Base-by-base conservation (phyloP, 2,797 vertebrate genomes). In the Tinamus major region DNA sequence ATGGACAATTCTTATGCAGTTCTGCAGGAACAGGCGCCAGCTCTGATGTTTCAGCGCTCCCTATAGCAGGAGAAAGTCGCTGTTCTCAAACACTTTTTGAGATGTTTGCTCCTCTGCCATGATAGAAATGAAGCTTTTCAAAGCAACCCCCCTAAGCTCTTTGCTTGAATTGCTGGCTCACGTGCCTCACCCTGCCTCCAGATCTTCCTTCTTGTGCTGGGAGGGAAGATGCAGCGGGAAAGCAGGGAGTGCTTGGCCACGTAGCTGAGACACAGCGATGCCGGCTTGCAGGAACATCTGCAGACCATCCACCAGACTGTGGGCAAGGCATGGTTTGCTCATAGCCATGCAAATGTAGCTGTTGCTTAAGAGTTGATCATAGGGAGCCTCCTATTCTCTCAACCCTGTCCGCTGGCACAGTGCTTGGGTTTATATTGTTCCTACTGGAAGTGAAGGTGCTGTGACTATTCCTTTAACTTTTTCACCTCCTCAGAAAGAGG, bases 1-100 rank as follows among this genome's bases (percentile, higher is more conserved):
- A 37, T 7, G 37, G n/a, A 4, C 1, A 0, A 59, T 23, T 89
- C 42, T 76, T 12, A 26, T 69, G 44, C 2, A 2, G 20, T 82
- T 59, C 21, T 89, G 63, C 46, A 48, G 23, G n/a, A 24, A 35
- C 11, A 35, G 24, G 20, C 55, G n/a, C 19, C 24, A 7, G n/a
- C 26, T 70, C 23, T 78, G 48, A 46, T 68, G 49, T 61, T 77
- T 64, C 29, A 55, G 1, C 56, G 46, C 29, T 41, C 44, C 16
- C 39, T 69, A 24, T 31, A 68, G 27, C 27, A 46, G 6, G 8
- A 48, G n/a, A 75, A 83, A 10, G 8, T 33, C 37, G 31, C 5
- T 49, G 19, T 27, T 79, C 17, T 48, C 23, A 13, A 87, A 2
- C 23, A 23, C 69, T 18, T 58, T 67, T 49, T 24, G 41, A 33